phyloP scores from a whole-genome alignment of 2,888 invertebrate genomes.

The Caenorhabditis sp. region DNA sequence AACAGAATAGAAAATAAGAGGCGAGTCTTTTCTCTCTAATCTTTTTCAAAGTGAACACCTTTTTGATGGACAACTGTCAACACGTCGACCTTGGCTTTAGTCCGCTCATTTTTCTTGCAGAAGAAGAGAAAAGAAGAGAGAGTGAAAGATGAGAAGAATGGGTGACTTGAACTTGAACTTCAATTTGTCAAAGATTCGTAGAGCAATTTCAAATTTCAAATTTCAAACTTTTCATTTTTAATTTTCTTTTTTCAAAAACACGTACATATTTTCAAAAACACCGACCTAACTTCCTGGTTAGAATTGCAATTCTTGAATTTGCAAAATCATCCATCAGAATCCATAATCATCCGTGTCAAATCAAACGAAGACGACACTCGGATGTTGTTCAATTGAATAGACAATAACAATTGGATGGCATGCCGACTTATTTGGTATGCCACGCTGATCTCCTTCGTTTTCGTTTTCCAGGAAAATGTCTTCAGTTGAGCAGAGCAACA shows the following conservation, averaged over 20 bases:
- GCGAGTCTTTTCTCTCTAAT: neutral
- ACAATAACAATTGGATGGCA: conserved; percentile 34
- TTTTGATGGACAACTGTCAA: conserved; percentile 58
- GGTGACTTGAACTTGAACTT: no score
- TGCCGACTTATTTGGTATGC: conserved; percentile 18
- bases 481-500: neutral
- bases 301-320: no score
- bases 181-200: no score
- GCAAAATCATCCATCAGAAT: no score
- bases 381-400: conserved; percentile 46
- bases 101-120: conserved; percentile 8
- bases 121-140: neutral
- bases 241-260: no score
- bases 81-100: conserved; percentile 7
- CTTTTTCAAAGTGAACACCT: conserved; percentile 36
- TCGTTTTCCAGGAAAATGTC: neutral
- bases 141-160: neutral
- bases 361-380: neutral
- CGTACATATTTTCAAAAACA: no score
- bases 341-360: no score
- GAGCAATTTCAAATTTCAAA: no score
- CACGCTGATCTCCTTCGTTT: conserved; percentile 17
- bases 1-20: conserved; percentile 28
- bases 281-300: no score
- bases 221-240: conserved; percentile 20